These are phyloP conservation scores for Pyrgus malvae DNA, from an alignment of 2,888 invertebrate species.

Conservation along the genomic window DNA sequence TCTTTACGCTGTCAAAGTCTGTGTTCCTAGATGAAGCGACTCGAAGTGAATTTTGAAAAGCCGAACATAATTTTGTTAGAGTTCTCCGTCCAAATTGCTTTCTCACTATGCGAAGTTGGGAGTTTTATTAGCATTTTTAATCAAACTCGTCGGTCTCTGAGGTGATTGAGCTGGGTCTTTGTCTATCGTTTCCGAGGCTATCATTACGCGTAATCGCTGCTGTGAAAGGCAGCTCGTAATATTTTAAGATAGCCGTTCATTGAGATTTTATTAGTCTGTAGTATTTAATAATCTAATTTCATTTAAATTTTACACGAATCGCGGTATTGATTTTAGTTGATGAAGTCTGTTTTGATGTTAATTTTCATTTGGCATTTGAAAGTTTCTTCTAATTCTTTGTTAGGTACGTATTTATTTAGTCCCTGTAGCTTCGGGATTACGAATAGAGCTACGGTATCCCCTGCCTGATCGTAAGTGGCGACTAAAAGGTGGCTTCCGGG, in stretches of 20 bases:
- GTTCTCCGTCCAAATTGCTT: conserved; percentile 21
- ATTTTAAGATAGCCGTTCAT: too few relatives aligned
- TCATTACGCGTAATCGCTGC: background rate
- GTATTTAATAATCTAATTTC: background rate
- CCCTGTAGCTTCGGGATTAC: too few relatives aligned
- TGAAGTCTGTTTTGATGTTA: too few relatives aligned
- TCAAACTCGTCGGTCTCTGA: conserved; percentile 30
- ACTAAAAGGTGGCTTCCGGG: too few relatives aligned
- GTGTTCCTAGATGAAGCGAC: background rate
- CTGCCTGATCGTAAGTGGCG: too few relatives aligned
- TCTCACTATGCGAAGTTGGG: conserved; percentile 26
- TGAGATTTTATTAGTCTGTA: background rate
- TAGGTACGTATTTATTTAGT: too few relatives aligned
- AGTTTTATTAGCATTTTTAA: conserved; percentile 40
- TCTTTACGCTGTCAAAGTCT: background rate
- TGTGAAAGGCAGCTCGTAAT: background rate
- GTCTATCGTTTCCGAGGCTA: background rate
- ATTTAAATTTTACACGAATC: too few relatives aligned
- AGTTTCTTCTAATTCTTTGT: too few relatives aligned
- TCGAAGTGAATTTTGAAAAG: conserved; percentile 7
- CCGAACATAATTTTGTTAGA: background rate
- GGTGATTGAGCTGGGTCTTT: background rate
- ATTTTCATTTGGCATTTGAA: too few relatives aligned
- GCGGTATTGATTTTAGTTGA: too few relatives aligned
- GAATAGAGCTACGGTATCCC: too few relatives aligned